Conservation (phyloP, 2,113 vertebrate species). For the Cynocephalus volans region DNA sequence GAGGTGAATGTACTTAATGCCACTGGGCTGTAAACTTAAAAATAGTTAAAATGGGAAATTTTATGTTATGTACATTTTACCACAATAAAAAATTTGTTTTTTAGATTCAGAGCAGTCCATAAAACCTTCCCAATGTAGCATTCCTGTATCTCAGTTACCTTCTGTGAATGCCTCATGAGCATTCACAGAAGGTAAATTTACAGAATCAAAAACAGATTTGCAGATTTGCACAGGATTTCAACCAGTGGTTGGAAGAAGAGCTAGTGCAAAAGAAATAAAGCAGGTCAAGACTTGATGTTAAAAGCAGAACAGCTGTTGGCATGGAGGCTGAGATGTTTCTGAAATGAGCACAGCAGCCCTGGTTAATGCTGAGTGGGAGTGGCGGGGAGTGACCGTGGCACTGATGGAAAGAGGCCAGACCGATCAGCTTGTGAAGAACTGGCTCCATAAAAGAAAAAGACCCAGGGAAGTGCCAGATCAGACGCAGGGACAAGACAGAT, state of each 20-base stretch:
- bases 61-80: background rate
- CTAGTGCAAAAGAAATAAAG: background rate
- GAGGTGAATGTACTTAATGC: background rate
- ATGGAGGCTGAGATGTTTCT: too few relatives aligned
- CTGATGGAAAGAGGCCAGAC: background rate
- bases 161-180: background rate
- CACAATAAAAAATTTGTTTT: background rate
- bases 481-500: too few relatives aligned
- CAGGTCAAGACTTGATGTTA: background rate
- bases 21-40: background rate
- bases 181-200: background rate
- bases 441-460: too few relatives aligned
- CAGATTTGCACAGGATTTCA: background rate
- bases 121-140: background rate
- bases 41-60: background rate
- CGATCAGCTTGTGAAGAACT: background rate
- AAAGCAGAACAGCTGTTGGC: background rate
- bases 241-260: background rate
- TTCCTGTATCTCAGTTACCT: background rate
- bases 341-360: background rate
- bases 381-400: background rate
- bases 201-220: too few relatives aligned
- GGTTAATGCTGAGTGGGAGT: background rate
- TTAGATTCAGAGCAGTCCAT: background rate
- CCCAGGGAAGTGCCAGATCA: too few relatives aligned